phyloP scores from a whole-genome alignment of 2,888 invertebrate species.

The Arctia plantaginis region DNA sequence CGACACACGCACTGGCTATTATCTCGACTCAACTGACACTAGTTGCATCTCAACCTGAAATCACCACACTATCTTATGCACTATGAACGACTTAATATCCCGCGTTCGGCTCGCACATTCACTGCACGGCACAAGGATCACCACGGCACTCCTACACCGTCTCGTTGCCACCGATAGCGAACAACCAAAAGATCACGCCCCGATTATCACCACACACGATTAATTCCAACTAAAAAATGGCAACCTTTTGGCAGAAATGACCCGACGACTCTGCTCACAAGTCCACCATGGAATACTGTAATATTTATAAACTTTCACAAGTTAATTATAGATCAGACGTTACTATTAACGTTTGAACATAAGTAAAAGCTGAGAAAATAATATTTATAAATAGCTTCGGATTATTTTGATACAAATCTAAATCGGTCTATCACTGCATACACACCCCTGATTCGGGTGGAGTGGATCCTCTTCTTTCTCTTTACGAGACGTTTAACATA shows the following conservation, averaged over 20 bases:
- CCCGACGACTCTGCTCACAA: conserved; percentile 75
- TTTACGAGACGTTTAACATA: conserved; percentile 75
- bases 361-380: conserved; percentile 87
- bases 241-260: conserved; percentile 81
- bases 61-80: conserved; percentile 62
- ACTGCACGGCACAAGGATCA: conserved; percentile 38
- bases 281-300: conserved; percentile 81
- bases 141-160: conserved; percentile 51
- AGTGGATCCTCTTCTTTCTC: conserved; percentile 81
- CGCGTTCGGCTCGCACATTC: conserved; percentile 54
- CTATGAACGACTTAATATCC: conserved; percentile 28
- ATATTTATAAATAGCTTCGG: conserved; percentile 87
- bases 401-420: conserved; percentile 87
- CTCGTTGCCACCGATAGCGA: conserved; percentile 48
- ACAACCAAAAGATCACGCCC: conserved; percentile 74
- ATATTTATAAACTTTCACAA: conserved; percentile 86
- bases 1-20: conserved; percentile 85
- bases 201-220: conserved; percentile 74
- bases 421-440: conserved; percentile 84
- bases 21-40: conserved; percentile 84
- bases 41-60: conserved; percentile 83
- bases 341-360: conserved; percentile 86
- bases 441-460: conserved; percentile 85
- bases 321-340: conserved; percentile 86
- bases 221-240: conserved; percentile 84